Evolutionary conservation across 2,888 invertebrate genomes (phyloP), one percentile per base, ranked within the genome.

Genomic region (Tachystola acroxantha): DNA sequence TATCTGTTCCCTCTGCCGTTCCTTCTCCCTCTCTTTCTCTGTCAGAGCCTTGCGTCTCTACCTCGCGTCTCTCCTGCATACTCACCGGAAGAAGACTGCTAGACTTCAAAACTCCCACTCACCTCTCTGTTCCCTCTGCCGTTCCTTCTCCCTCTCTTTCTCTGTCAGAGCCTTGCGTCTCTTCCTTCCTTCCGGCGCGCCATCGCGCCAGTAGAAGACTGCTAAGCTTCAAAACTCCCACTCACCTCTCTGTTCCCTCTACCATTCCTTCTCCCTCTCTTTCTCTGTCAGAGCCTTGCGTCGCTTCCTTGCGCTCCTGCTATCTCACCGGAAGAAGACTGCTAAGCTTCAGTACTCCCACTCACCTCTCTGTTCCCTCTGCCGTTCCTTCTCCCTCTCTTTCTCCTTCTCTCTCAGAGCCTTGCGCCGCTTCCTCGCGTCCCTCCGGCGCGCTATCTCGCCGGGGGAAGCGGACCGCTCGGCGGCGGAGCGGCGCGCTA

Each of bases 401-500:
- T 54, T 49, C 43, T 64, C 55, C 32, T 42, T 44, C 35, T 57
- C 53, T 3, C 63, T 38, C 50, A 58, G 36, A 1, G 64, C 69
- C 2, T 67, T 48, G 1, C 74, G 45, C 4, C 69, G 42, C 12
- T 60, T 50, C 1, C 79, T 37, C 0, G 75, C 74, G 0, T 75
- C 80, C 0, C 75, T 40, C 0, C 82, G 39, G 0, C 75, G 40
- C 16, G 73, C 72, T 1, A 77, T 29, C 36, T 77, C 75, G 0
- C 57, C 75, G 0, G 78, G 81, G 0, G 77, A 80, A 0, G 73
- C 74, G 0, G 73, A 68, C 0, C 81, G 57, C 22, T 82, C 82
- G 0, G 75, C 74, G 0, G 86, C 85, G 0, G 84, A 79, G 0
- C 87, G 81, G 0, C 72, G 64, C 0, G 96, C 96, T 46, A 96